Conservation (phyloP, 1,140 invertebrate species). For the Leptonema lineaticorne region DNA sequence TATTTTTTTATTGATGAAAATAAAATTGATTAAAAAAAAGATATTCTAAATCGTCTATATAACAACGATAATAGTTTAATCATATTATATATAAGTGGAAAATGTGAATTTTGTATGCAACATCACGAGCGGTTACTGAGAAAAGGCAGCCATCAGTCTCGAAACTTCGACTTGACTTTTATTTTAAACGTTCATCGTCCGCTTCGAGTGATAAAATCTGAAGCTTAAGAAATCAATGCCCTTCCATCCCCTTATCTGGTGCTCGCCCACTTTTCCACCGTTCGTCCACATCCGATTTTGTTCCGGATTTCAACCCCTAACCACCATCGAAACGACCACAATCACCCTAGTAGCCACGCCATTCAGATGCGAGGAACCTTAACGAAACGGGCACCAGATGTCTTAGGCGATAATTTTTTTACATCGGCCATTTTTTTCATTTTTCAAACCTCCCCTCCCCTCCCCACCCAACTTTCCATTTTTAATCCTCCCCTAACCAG, state of each 20-base stretch:
- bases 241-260: conserved; percentile 19
- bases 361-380: background rate
- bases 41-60: too few relatives aligned
- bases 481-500: conserved; percentile 31
- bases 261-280: background rate
- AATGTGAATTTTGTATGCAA: background rate
- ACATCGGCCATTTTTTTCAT: conserved; percentile 35
- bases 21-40: too few relatives aligned
- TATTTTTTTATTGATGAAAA: too few relatives aligned
- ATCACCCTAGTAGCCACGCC: background rate
- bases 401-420: conserved; percentile 38
- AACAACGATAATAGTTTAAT: too few relatives aligned
- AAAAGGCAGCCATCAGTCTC: conserved; percentile 19
- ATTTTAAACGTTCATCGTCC: conserved; percentile 36
- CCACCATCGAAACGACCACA: background rate
- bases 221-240: conserved; percentile 38
- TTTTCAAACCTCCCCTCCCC: conserved; percentile 25
- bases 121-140: conserved; percentile 7
- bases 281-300: conserved; percentile 6
- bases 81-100: too few relatives aligned
- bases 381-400: conserved; percentile 37
- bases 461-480: conserved; percentile 17
- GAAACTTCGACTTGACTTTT: conserved; percentile 23
- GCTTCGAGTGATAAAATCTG: conserved; percentile 30
- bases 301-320: conserved; percentile 8